Percentiles rank a stretch among this genome's conserved stretches.
Conservation (phyloP, 2,797 vertebrate species). For the Gymnoscopelus microlampas region DNA sequence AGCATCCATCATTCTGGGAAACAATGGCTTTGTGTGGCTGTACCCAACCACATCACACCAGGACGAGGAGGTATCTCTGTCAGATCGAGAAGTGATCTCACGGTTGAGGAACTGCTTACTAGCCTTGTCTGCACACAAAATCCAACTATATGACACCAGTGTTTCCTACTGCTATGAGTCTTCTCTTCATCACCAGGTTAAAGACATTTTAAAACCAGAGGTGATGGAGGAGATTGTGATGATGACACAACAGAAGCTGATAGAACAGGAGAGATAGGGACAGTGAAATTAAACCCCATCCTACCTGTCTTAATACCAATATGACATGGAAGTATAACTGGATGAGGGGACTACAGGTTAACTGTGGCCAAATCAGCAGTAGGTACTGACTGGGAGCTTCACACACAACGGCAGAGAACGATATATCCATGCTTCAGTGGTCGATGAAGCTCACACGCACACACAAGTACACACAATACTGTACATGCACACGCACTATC, state of each 20-base stretch:
- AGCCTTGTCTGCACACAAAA: slow-evolving; percentile 87
- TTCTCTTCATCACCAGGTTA: slow-evolving; percentile 93
- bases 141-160: slow-evolving; percentile 94
- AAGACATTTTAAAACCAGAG: slow-evolving; percentile 95
- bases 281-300: neutral
- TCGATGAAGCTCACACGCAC: slow-evolving; percentile 43
- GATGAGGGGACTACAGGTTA: slow-evolving; percentile 20
- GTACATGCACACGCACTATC: slow-evolving; percentile 36
- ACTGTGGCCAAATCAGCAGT: slow-evolving; percentile 52
- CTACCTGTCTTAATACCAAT: too few relatives aligned
- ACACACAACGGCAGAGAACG: slow-evolving; percentile 63
- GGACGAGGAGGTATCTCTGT: slow-evolving; percentile 90
- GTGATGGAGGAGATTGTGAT: slow-evolving; percentile 93
- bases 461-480: slow-evolving; percentile 55
- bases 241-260: slow-evolving; percentile 90
- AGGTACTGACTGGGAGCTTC: slow-evolving; percentile 70
- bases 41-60: slow-evolving; percentile 89
- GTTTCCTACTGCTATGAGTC: slow-evolving; percentile 97
- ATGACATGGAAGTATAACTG: too few relatives aligned
- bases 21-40: slow-evolving; percentile 97
- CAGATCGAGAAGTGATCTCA: slow-evolving; percentile 96
- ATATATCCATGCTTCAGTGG: slow-evolving; percentile 58
- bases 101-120: slow-evolving; percentile 94
- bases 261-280: slow-evolving; percentile 89
- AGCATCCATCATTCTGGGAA: slow-evolving; percentile 93